Evolutionary conservation across 2,113 vertebrate genomes (phyloP), one percentile per base, ranked within the genome.

Genomic region (Ciconia boyciana): DNA sequence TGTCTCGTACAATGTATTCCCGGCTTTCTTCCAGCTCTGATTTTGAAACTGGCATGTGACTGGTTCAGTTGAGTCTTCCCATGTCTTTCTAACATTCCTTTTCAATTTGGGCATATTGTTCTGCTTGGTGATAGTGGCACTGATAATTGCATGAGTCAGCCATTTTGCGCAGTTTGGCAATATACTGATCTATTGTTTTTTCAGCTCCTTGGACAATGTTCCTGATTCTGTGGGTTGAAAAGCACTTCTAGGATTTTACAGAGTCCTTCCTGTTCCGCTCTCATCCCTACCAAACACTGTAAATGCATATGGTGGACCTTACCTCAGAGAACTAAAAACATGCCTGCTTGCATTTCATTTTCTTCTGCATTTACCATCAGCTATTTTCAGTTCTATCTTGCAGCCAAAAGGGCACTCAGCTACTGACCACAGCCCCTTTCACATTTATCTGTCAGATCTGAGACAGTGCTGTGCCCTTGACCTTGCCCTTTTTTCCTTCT

Each of bases 21-120:
- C 76, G 3, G 79, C 88, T 92, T 89, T 60, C 76, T 92, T 93
- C 95, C 96, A 97, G 94, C 29, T 83, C 41, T 44, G 84, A 57
- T 93, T 96, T 96, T 91, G 90, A 96, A 96, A 95, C 85, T 94
- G 92, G 92, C 94, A 96, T 90, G 86, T 90, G 94, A 97, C 88
- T 96, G 94, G 90, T 76, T 94, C 71, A 48, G 51, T 41, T 94
- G 92, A 96, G 75, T 88, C 96, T 96, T 96, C 94, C 90, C 96
- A 97, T 96, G 94, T 95, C 96, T 93, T 96, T 93, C 87, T 88
- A 83, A 80, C 94, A 96, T 93, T 96, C 92, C 85, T 93, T 96
- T 96, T 97, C 85, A 96, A 96, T 97, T 96, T 92, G 93, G 87
- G 92, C 93, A 92, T 92, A 97, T 97, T 96, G 94, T 96, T 97